Conservation (phyloP, 2,797 vertebrate species). For the Psittacula derbiana region DNA sequence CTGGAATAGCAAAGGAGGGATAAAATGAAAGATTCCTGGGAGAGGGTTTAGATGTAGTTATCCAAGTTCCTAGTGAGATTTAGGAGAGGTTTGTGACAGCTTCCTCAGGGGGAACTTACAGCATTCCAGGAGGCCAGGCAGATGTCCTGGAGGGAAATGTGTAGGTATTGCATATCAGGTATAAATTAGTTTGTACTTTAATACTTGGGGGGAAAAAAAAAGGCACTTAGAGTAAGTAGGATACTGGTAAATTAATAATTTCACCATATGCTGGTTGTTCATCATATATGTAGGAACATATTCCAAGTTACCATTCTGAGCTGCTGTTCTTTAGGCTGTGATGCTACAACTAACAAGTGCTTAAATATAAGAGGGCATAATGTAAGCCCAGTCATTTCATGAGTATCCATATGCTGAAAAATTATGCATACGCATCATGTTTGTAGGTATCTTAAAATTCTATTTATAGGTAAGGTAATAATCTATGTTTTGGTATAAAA, state of each 20-base stretch:
- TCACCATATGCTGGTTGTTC: not conserved
- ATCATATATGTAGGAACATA: not conserved
- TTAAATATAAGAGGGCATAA: not conserved
- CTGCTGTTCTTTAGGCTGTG: not conserved
- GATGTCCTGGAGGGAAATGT: not conserved
- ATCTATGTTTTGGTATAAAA: not conserved
- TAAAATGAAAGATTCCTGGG: not conserved
- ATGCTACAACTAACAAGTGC: not conserved
- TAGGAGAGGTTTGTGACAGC: not conserved
- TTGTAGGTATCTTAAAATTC: not conserved
- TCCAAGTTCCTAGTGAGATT: not conserved
- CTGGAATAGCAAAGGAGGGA: not conserved
- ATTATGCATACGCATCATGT: not conserved
- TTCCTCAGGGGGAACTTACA: not conserved
- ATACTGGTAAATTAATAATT: not conserved
- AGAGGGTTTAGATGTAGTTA: not conserved
- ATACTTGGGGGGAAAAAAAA: accelerated
- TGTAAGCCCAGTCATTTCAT: not conserved
- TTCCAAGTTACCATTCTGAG: not conserved
- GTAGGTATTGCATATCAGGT: not conserved
- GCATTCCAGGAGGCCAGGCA: not conserved
- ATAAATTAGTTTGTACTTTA: not conserved
- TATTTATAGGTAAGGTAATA: not conserved
- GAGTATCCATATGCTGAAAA: not conserved
- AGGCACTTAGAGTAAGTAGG: not conserved